phyloP scores from a whole-genome alignment of 2,888 invertebrate species.

The Pemphredon lugubris region DNA sequence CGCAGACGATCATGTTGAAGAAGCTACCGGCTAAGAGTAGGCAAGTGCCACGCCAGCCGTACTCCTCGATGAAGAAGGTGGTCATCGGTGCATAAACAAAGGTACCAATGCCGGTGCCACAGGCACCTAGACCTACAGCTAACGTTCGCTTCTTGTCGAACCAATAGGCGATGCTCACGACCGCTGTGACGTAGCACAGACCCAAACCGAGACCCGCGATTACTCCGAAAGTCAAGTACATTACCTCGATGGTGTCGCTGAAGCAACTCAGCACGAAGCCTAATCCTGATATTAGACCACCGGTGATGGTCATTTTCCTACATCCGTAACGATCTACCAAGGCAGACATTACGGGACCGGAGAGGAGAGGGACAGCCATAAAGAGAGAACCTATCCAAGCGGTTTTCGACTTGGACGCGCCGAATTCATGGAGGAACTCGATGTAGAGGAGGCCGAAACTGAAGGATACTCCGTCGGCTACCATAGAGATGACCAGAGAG shows the following conservation, averaged over 20 bases:
- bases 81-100: constrained; percentile 94
- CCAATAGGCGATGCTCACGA: constrained; percentile 95
- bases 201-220: constrained; percentile 92
- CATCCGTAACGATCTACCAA: constrained; percentile 94
- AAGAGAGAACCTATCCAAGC: constrained; percentile 95
- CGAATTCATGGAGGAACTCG: constrained; percentile 90
- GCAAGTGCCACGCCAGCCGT: constrained; percentile 93
- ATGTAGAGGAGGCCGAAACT: constrained; percentile 95
- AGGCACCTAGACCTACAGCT: constrained; percentile 93
- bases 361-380: constrained; percentile 92
- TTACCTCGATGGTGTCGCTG: constrained; percentile 87
- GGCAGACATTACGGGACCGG: constrained; percentile 92
- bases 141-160: constrained; percentile 93
- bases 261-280: constrained; percentile 90
- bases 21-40: constrained; percentile 92
- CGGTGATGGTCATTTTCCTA: constrained; percentile 88
- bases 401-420: constrained; percentile 91
- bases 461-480: constrained; percentile 96
- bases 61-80: constrained; percentile 88
- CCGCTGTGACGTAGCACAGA: constrained; percentile 93
- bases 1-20: constrained; percentile 92
- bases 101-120: constrained; percentile 94
- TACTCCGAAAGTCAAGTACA: constrained; percentile 93
- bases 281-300: constrained; percentile 87
- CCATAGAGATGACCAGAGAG: constrained; percentile 92